phyloP scores from a whole-genome alignment of 2,797 vertebrate genomes.

The Hyperoplus immaculatus region DNA sequence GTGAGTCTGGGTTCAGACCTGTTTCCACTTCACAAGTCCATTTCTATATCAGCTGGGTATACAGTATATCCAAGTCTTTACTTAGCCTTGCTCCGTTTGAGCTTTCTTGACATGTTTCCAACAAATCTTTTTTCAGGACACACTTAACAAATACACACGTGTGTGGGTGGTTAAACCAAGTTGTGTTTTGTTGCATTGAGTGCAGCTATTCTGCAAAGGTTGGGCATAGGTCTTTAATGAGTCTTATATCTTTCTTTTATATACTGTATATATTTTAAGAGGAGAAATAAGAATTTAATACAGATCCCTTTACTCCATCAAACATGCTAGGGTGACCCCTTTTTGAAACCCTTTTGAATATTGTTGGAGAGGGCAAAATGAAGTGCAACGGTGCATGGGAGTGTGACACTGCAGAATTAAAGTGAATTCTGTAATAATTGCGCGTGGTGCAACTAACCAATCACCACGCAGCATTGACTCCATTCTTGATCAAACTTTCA shows the following conservation, averaged over 20 bases:
- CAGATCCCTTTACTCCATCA: not conserved
- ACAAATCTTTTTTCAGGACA: too few species aligned
- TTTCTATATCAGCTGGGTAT: too few species aligned
- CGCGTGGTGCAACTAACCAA: slow-evolving; percentile 62
- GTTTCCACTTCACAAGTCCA: too few species aligned
- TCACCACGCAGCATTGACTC: slow-evolving; percentile 49
- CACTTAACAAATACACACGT: slow-evolving; percentile 1
- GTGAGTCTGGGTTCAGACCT: too few species aligned
- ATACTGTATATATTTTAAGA: not conserved
- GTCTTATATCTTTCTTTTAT: slow-evolving; percentile 1
- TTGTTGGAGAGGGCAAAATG: slow-evolving; percentile 27
- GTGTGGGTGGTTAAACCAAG: not conserved
- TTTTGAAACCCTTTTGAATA: slow-evolving; percentile 3
- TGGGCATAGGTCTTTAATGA: not conserved
- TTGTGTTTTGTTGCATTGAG: not conserved
- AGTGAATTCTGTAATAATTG: slow-evolving; percentile 68
- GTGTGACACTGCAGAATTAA: slow-evolving; percentile 61
- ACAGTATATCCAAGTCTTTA: too few species aligned
- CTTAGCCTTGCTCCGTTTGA: too few species aligned
- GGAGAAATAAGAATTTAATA: not conserved
- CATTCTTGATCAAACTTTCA: slow-evolving; percentile 51
- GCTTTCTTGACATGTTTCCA: too few species aligned
- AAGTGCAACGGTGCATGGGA: slow-evolving; percentile 51
- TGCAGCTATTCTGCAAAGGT: not conserved
- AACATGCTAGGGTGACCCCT: not conserved